Conservation (phyloP, 2,113 vertebrate species). For the Falcunculus frontatus region DNA sequence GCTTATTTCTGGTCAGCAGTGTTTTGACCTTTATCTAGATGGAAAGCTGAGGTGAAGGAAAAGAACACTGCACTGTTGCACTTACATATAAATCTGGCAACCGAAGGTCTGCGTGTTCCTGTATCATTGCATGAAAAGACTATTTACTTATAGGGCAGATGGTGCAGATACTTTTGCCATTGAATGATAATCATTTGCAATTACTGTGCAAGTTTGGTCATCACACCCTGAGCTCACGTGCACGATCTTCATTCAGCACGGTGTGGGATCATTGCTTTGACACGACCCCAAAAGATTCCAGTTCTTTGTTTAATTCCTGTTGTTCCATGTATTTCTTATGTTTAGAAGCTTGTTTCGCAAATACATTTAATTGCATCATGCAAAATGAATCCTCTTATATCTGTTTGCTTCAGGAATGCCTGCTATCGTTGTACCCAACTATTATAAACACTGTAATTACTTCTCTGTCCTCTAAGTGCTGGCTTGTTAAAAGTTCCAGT, state of each 20-base stretch:
- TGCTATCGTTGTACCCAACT: not conserved
- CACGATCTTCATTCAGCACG: not conserved
- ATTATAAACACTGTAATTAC: constrained; percentile 49
- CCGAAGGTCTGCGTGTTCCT: not conserved
- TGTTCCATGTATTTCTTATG: not conserved
- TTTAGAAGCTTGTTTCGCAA: not conserved
- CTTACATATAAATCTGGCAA: not conserved
- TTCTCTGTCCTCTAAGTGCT: constrained; percentile 39
- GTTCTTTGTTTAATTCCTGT: not conserved
- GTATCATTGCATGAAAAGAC: not conserved
- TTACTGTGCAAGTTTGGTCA: not conserved
- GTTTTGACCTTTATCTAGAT: constrained; percentile 21
- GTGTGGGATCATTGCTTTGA: not conserved
- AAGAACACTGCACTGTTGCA: not conserved
- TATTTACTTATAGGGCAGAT: not conserved
- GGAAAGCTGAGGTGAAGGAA: constrained; percentile 24
- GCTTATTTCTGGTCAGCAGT: constrained; percentile 2
- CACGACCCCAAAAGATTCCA: not conserved
- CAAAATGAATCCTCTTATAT: not conserved
- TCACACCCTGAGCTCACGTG: not conserved
- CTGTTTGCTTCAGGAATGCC: constrained; percentile 14
- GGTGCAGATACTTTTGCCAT: not conserved
- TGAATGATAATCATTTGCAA: not conserved
- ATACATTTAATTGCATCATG: not conserved
- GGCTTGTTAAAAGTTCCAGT: constrained; percentile 37